phyloP scores from a whole-genome alignment of 1,140 invertebrate genomes.

The Platyura marginata region DNA sequence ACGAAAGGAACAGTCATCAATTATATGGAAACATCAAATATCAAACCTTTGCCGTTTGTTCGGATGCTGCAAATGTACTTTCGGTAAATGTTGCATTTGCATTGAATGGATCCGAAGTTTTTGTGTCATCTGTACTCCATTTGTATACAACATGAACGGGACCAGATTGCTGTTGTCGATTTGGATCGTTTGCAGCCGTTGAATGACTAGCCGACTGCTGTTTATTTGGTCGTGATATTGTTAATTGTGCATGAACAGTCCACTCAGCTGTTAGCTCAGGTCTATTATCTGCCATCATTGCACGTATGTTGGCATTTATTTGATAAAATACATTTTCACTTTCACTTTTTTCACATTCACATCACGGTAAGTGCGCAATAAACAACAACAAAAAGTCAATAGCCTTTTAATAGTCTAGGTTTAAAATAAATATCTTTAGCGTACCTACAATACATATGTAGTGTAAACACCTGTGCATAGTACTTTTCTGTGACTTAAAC shows the following conservation, averaged over 20 bases:
- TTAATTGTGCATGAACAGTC: slow-evolving; percentile 23
- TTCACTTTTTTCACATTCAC: neutral
- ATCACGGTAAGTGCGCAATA: neutral
- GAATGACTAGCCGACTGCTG: neutral
- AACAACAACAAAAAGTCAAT: neutral
- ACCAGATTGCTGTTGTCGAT: slow-evolving; percentile 9
- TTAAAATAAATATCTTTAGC: too few relatives aligned
- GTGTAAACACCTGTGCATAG: too few relatives aligned
- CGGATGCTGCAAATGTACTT: too few relatives aligned
- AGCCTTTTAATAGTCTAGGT: too few relatives aligned
- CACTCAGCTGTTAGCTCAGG: slow-evolving; percentile 20
- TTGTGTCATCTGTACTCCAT: slow-evolving; percentile 10
- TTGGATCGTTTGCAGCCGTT: neutral
- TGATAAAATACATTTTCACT: neutral
- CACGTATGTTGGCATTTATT: neutral
- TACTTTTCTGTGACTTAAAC: too few relatives aligned
- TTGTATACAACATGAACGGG: slow-evolving; percentile 17
- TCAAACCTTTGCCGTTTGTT: too few relatives aligned
- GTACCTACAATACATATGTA: too few relatives aligned
- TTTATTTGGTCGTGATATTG: slow-evolving; percentile 17
- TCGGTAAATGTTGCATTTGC: too few relatives aligned
- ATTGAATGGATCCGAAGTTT: too few relatives aligned
- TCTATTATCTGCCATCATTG: neutral
- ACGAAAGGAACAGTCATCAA: neutral
- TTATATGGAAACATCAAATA: neutral